phyloP scores from a whole-genome alignment of 2,888 invertebrate genomes.

The Mystacides longicornis region DNA sequence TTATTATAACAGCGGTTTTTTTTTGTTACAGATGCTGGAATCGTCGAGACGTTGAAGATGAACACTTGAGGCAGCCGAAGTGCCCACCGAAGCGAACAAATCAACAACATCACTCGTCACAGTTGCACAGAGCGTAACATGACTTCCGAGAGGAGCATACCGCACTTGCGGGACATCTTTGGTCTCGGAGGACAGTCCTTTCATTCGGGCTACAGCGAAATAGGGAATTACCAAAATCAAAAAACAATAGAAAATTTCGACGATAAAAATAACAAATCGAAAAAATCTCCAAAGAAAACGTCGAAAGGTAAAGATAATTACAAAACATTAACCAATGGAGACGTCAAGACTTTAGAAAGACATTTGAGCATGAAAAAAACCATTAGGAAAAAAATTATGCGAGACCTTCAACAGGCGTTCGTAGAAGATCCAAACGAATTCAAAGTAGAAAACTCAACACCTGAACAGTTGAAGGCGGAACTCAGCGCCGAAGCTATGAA shows the following conservation, averaged over 20 bases:
- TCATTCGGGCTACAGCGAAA: slow-evolving; percentile 35
- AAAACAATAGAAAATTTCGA: slow-evolving; percentile 29
- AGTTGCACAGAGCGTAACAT: slow-evolving; percentile 32
- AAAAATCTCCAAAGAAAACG: slow-evolving; percentile 44
- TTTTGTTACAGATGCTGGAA: background rate
- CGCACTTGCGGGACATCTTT: slow-evolving; percentile 69
- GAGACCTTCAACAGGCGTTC: slow-evolving; percentile 70
- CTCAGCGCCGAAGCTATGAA: slow-evolving; percentile 60
- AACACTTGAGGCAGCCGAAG: background rate
- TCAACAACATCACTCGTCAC: slow-evolving; percentile 3
- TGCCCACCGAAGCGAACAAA: background rate
- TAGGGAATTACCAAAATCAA: slow-evolving; percentile 28
- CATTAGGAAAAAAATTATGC: slow-evolving; percentile 77
- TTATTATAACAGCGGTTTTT: no score
- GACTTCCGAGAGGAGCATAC: slow-evolving; percentile 67
- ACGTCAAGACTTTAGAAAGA: slow-evolving; percentile 68
- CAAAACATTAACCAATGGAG: slow-evolving; percentile 57
- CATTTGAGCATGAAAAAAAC: slow-evolving; percentile 85
- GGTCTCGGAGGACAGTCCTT: slow-evolving; percentile 51
- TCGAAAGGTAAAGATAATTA: slow-evolving; percentile 61
- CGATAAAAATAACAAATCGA: slow-evolving; percentile 47
- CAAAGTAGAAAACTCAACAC: slow-evolving; percentile 60
- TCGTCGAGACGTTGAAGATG: background rate
- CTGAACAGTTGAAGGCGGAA: slow-evolving; percentile 60
- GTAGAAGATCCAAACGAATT: slow-evolving; percentile 67